phyloP scores from a whole-genome alignment of 1,140 invertebrate genomes.

The Helicoverpa zea region DNA sequence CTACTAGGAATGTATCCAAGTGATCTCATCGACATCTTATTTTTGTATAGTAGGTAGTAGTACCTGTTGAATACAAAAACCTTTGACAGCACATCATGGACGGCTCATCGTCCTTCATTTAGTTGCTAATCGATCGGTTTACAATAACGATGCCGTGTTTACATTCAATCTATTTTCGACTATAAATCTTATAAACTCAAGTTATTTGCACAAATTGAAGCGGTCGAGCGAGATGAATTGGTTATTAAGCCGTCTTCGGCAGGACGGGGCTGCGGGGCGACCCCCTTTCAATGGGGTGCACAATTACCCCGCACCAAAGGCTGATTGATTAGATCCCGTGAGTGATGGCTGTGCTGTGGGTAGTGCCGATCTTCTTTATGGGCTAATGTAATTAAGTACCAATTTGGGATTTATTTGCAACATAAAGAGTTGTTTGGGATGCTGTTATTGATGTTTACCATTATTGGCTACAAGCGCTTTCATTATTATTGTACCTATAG shows the following conservation, averaged over 20 bases:
- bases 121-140: too few species aligned
- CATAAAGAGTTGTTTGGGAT: background rate
- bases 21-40: too few species aligned
- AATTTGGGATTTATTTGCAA: constrained; percentile 18
- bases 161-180: too few species aligned
- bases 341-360: constrained; percentile 6
- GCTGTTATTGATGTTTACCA: background rate
- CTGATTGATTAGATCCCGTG: constrained; percentile 25
- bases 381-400: background rate
- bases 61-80: too few species aligned
- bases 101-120: too few species aligned
- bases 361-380: constrained; percentile 3
- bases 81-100: too few species aligned
- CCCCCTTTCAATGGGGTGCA: constrained; percentile 10
- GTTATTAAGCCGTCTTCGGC: constrained; percentile 21
- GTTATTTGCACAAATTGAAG: constrained; percentile 33
- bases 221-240: constrained; percentile 31
- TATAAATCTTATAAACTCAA: background rate
- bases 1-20: too few species aligned
- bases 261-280: background rate
- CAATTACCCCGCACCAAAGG: constrained; percentile 13
- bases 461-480: too few species aligned
- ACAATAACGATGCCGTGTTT: too few species aligned
- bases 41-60: too few species aligned
- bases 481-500: too few species aligned